Evolutionary conservation across 92 coral and sea anemone genomes (phyloP).

Genomic region (Palythoa heliodiscus): DNA sequence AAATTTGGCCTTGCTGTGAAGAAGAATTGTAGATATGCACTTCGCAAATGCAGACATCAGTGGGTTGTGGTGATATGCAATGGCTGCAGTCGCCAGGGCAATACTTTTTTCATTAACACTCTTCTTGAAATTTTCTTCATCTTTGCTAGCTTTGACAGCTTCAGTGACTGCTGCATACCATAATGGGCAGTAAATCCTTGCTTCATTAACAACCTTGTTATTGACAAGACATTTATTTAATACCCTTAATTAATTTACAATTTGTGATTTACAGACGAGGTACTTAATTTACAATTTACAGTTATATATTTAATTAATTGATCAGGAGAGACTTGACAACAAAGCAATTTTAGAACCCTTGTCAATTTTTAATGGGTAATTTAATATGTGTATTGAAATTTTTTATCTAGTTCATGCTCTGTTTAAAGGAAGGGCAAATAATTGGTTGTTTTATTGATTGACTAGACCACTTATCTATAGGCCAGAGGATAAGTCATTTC

Average conservation of each 20-base stretch:
- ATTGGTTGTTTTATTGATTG: no score
- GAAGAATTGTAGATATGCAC: constrained; percentile 35
- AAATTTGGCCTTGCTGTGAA: constrained; percentile 42
- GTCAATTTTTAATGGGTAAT: no score
- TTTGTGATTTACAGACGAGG: neutral
- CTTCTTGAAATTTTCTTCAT: neutral
- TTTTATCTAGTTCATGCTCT: no score
- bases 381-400: no score
- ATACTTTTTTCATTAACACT: constrained; percentile 20
- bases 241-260: neutral
- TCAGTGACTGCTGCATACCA: constrained; percentile 30
- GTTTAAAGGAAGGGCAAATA: no score
- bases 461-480: no score
- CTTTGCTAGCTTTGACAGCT: constrained; percentile 6
- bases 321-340: no score
- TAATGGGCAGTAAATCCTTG: constrained; percentile 22
- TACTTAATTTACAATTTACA: no score
- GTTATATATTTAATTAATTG: no score
- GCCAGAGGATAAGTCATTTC: no score
- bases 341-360: no score
- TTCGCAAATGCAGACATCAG: constrained; percentile 40
- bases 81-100: constrained; percentile 44
- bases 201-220: constrained; percentile 27
- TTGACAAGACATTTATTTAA: neutral
- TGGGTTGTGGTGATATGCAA: constrained; percentile 26